Conservation (phyloP, 2,888 invertebrate species). For the Drosophila atroscutellata region DNA sequence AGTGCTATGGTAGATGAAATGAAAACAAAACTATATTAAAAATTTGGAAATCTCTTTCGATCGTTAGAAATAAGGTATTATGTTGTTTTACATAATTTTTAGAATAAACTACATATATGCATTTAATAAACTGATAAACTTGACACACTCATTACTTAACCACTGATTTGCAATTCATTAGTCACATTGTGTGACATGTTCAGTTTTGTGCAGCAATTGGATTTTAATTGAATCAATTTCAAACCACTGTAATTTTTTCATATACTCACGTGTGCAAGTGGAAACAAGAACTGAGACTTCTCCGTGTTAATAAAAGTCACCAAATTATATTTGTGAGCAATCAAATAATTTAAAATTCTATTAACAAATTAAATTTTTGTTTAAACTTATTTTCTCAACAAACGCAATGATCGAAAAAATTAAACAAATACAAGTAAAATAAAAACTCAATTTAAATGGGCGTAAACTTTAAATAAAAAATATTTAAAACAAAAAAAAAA, state of each 20-base stretch:
- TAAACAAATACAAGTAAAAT: conserved; percentile 54
- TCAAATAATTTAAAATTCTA: conserved; percentile 18
- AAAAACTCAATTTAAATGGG: conserved; percentile 46
- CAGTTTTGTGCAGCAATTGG: background rate
- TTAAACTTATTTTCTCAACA: conserved; percentile 51
- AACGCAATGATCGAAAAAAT: conserved; percentile 46
- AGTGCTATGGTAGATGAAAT: background rate
- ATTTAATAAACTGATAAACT: background rate
- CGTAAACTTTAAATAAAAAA: conserved; percentile 48
- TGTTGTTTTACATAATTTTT: no score
- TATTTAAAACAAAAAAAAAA: conserved; percentile 45
- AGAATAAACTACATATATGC: background rate
- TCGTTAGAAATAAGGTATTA: background rate
- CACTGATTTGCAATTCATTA: background rate
- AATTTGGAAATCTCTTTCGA: conserved; percentile 1
- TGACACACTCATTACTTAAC: background rate
- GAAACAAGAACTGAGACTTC: conserved; percentile 4
- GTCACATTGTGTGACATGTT: conserved; percentile 12
- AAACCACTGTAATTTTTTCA: conserved; percentile 29
- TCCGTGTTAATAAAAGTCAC: conserved; percentile 6
- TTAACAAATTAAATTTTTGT: conserved; percentile 47
- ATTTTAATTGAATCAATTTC: conserved; percentile 3
- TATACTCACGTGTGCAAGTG: conserved; percentile 48
- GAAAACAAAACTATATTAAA: background rate
- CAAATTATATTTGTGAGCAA: conserved; percentile 8